These are phyloP conservation scores for Drosophila rufa DNA, from an alignment of 1,140 invertebrate genomes.

Conservation along the genomic window DNA sequence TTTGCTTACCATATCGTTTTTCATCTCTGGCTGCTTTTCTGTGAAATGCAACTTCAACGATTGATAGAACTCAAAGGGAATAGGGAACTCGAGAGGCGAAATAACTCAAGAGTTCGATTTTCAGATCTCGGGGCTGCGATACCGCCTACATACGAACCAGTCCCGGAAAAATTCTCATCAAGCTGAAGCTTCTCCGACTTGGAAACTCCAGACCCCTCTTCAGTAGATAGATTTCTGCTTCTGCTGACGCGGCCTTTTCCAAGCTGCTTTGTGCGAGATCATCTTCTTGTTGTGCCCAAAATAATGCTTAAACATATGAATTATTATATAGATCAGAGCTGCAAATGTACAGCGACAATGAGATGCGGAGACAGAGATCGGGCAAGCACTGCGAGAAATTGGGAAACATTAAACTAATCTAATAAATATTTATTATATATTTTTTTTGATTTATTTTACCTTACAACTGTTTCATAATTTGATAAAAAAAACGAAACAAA, in stretches of 20 bases:
- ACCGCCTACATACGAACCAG: constrained; percentile 13
- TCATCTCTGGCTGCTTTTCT: constrained; percentile 33
- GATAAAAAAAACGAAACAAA: too few relatives aligned
- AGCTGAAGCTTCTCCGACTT: constrained; percentile 5
- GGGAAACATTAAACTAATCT: not conserved
- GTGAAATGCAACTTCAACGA: constrained; percentile 49
- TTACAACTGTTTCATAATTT: too few relatives aligned
- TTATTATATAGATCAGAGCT: constrained; percentile 79
- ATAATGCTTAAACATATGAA: constrained; percentile 72
- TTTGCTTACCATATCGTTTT: constrained; percentile 25
- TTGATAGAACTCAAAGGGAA: constrained; percentile 21
- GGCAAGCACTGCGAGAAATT: constrained; percentile 6
- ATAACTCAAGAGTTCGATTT: constrained; percentile 52
- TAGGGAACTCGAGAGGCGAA: constrained; percentile 19
- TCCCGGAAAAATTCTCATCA: constrained; percentile 23
- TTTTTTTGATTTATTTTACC: too few relatives aligned
- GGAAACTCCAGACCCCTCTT: constrained; percentile 1
- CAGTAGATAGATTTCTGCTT: constrained; percentile 19
- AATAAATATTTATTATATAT: too few relatives aligned
- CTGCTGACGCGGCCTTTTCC: constrained; percentile 72
- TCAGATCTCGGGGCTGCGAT: constrained; percentile 19
- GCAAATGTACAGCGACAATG: constrained; percentile 43
- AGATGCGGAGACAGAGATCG: constrained; percentile 33
- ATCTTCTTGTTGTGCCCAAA: constrained; percentile 48
- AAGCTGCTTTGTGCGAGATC: constrained; percentile 59